Evolutionary conservation across 2,113 vertebrate genomes (phyloP), one percentile per base, ranked within the genome.

Genomic region (Indicator indicator): DNA sequence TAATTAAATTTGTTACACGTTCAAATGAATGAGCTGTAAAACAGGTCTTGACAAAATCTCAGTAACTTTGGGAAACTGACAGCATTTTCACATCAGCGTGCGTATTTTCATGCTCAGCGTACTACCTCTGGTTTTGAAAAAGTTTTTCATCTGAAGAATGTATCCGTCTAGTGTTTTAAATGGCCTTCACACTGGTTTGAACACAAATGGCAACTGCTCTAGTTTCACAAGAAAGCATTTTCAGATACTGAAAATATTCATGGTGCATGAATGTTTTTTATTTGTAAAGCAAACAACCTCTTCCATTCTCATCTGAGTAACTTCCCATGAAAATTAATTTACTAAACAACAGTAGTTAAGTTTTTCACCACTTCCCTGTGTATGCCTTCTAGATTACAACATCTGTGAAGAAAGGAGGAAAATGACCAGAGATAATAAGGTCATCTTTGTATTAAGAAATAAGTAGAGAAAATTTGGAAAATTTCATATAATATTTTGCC

Each of bases 321-420:
- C 74, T 91, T 95, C 87, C 75, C 71, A 77, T 79, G 33, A 82
- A 89, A 89, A 80, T 71, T 36, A 91, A 94, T 83, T 94, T 72
- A 92, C 64, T 88, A 32, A 93, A 95, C 23, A 89, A 64, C 46
- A 63, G 74, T 16, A 87, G 81, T 78, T 82, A 70, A 68, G 81
- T 67, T 90, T 70, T 90, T 83, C 36, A 36, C 40, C 83, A 70
- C 75, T 91, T 91, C 56, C 71, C 78, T 48, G 13, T 1, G 6
- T 67, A 36, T 55, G 78, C 60, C 59, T 85, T 92, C 50, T 50
- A 80, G 75, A 80, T 94, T 94, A 79, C 89, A 80, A 64, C 81
- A 93, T 77, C 75, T 92, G 50, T 80, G 42, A 91, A 87, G 77
- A 90, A 88, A 92, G 68, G 89, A 94, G 92, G 93, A 87, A 94